Conservation (phyloP, 2,797 vertebrate genomes). For the Eulemur mongoz region DNA sequence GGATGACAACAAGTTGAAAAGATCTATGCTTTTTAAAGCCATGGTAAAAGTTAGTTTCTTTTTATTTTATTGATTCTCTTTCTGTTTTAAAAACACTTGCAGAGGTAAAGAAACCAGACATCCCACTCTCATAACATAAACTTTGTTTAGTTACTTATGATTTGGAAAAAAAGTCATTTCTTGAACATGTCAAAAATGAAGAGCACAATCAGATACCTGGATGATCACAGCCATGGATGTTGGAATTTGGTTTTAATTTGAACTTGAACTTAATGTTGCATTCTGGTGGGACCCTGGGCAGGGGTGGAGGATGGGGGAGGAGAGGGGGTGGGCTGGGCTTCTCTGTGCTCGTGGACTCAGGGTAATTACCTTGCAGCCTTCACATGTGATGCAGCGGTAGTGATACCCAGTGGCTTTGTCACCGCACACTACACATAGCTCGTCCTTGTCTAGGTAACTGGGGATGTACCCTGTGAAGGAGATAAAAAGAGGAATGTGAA, state of each 20-base stretch:
- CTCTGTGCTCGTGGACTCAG: slow-evolving; percentile 15
- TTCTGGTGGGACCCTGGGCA: slow-evolving; percentile 35
- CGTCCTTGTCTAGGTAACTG: slow-evolving; percentile 99
- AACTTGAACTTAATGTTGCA: slow-evolving; percentile 50
- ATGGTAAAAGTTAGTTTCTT: background rate
- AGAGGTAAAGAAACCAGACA: background rate
- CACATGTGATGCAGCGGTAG: slow-evolving; percentile 99
- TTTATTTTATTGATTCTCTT: background rate
- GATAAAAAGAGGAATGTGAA: slow-evolving; percentile 59
- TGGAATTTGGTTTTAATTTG: slow-evolving; percentile 59
- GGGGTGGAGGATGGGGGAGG: background rate
- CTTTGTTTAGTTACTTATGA: background rate
- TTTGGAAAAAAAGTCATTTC: background rate
- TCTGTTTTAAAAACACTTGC: background rate
- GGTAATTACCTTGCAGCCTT: slow-evolving; percentile 96
- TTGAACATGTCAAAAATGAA: slow-evolving; percentile 48
- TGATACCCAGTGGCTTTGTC: slow-evolving; percentile 99
- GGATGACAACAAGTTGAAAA: background rate
- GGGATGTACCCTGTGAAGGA: slow-evolving; percentile 95
- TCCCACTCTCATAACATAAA: background rate
- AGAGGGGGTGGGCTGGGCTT: slow-evolving; percentile 32
- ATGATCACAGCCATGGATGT: slow-evolving; percentile 62
- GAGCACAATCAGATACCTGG: background rate
- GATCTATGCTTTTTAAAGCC: background rate
- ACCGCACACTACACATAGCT: slow-evolving; percentile 97